phyloP scores from a whole-genome alignment of 2,888 invertebrate genomes.

The Entomobrya proxima region DNA sequence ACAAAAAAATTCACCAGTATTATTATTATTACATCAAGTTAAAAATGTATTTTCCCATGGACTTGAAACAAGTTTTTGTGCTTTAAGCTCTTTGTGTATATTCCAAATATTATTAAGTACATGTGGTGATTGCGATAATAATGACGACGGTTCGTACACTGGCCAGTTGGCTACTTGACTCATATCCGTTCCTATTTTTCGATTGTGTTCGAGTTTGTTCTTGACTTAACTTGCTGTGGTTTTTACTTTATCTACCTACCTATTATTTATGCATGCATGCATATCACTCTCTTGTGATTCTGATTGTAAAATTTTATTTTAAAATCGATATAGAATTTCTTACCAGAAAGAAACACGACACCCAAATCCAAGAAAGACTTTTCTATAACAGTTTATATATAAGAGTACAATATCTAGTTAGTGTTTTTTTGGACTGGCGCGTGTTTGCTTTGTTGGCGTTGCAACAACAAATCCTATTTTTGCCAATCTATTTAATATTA shows the following conservation, averaged over 20 bases:
- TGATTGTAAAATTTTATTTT: not conserved
- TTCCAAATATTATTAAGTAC: not conserved
- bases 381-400: not conserved
- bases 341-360: constrained; percentile 1
- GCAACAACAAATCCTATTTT: not conserved
- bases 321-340: constrained; percentile 32
- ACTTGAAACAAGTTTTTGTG: constrained; percentile 60
- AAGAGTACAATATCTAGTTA: not conserved
- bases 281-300: too few species aligned
- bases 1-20: constrained; percentile 50
- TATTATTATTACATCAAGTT: constrained; percentile 59
- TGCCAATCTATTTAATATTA: not conserved
- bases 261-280: constrained; percentile 12
- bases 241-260: too few species aligned
- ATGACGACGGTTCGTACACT: not conserved
- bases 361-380: not conserved
- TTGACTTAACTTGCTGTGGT: too few species aligned
- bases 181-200: constrained; percentile 18
- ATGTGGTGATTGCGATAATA: not conserved
- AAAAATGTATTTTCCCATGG: constrained; percentile 57
- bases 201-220: constrained; percentile 9
- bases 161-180: constrained; percentile 12
- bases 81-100: not conserved
- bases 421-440: not conserved
- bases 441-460: not conserved